These are phyloP conservation scores for Lamellibrachia columna DNA, from an alignment of 2,888 invertebrate species.

Conservation along the genomic window DNA sequence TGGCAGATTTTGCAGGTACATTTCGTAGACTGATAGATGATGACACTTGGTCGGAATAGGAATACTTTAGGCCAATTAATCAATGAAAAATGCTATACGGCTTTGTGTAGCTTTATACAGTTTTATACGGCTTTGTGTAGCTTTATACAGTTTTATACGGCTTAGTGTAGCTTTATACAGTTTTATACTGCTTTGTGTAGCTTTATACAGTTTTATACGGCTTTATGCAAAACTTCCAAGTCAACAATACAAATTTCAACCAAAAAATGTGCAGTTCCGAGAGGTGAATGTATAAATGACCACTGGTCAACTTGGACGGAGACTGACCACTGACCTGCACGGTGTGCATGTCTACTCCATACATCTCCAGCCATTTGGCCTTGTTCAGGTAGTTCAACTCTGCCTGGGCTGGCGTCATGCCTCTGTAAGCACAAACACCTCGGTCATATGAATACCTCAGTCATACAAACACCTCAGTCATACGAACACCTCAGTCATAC, in stretches of 20 bases:
- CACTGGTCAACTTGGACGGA: neutral
- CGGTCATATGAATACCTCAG: neutral
- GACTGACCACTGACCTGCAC: conserved; percentile 74
- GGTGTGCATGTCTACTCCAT: conserved; percentile 98
- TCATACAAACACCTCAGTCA: neutral
- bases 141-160: no score
- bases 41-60: no score
- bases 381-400: conserved; percentile 95
- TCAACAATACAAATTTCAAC: neutral
- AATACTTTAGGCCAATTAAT: no score
- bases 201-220: no score
- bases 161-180: no score
- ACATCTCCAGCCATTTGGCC: conserved; percentile 97
- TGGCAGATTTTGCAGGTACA: no score
- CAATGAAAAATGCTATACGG: no score
- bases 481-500: neutral
- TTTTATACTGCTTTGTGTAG: no score
- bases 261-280: neutral
- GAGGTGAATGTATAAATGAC: neutral
- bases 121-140: no score
- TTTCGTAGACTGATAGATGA: no score
- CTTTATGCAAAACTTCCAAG: no score
- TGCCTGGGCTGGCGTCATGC: conserved; percentile 92
- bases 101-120: no score
- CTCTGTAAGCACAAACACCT: conserved; percentile 67